phyloP scores from a whole-genome alignment of 2,888 invertebrate species.

The Oscheius myriophilus region DNA sequence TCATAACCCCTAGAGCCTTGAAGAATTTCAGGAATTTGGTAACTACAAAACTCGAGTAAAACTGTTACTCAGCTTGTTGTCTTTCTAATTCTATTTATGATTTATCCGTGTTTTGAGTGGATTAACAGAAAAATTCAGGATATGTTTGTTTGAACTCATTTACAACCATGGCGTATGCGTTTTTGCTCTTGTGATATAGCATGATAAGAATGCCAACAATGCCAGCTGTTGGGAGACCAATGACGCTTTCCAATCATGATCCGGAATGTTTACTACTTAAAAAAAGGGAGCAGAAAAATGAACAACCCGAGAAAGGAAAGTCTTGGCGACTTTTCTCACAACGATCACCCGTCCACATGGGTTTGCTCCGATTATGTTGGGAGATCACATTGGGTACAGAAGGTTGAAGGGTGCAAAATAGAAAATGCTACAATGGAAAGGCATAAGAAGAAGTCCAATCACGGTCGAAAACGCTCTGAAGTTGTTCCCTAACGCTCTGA shows the following conservation, averaged over 20 bases:
- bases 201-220: constrained; percentile 30
- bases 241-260: constrained; percentile 55
- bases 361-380: too few relatives aligned
- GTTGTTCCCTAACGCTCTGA: constrained; percentile 25
- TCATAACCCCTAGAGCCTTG: too few relatives aligned
- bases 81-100: too few relatives aligned
- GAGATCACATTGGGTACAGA: neutral
- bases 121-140: too few relatives aligned
- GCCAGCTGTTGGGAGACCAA: constrained; percentile 4
- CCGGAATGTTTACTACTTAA: neutral
- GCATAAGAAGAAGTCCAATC: constrained; percentile 63
- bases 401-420: neutral
- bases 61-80: too few relatives aligned
- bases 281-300: neutral
- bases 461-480: constrained; percentile 54
- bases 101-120: too few relatives aligned
- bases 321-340: neutral
- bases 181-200: neutral
- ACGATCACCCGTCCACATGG: too few relatives aligned
- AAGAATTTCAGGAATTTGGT: too few relatives aligned
- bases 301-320: neutral
- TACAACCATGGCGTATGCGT: too few relatives aligned
- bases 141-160: too few relatives aligned
- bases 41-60: too few relatives aligned
- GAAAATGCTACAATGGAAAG: too few relatives aligned